Conservation (phyloP, 2,113 vertebrate genomes). For the Ammospiza caudacuta region DNA sequence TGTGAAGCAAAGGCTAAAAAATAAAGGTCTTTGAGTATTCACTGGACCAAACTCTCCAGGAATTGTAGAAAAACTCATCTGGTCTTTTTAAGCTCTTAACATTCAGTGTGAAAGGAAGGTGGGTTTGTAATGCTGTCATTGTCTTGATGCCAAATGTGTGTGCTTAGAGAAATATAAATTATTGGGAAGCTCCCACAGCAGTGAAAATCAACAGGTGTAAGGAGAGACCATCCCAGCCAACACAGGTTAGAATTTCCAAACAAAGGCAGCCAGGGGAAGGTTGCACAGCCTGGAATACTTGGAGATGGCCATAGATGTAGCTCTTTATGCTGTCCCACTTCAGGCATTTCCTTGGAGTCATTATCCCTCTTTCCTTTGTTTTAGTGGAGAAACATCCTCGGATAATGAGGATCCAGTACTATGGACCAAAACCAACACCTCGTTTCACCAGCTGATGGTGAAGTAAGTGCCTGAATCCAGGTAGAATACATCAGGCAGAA, state of each 20-base stretch:
- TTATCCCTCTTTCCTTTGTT: neutral
- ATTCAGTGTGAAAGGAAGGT: neutral
- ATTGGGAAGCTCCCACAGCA: neutral
- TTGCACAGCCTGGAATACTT: neutral
- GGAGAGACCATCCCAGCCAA: fast-evolving
- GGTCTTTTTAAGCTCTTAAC: neutral
- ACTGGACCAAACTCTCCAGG: neutral
- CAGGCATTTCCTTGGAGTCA: neutral
- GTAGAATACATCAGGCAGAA: neutral
- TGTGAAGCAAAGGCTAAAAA: neutral
- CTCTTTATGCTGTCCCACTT: neutral
- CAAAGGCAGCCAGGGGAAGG: neutral
- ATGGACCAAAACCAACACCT: neutral
- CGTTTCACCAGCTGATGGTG: neutral
- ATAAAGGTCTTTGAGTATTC: neutral
- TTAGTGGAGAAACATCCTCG: fast-evolving
- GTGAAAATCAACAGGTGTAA: neutral
- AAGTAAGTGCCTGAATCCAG: neutral
- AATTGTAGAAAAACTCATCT: neutral
- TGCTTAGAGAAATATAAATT: neutral
- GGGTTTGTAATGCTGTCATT: neutral
- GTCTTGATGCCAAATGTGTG: neutral
- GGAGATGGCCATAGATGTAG: too few species aligned
- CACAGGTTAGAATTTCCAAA: fast-evolving
- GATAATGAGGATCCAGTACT: neutral